Evolutionary conservation across 2,113 vertebrate species (phyloP), one percentile per base, ranked within the genome.

Genomic region (Hippocampus zosterae): DNA sequence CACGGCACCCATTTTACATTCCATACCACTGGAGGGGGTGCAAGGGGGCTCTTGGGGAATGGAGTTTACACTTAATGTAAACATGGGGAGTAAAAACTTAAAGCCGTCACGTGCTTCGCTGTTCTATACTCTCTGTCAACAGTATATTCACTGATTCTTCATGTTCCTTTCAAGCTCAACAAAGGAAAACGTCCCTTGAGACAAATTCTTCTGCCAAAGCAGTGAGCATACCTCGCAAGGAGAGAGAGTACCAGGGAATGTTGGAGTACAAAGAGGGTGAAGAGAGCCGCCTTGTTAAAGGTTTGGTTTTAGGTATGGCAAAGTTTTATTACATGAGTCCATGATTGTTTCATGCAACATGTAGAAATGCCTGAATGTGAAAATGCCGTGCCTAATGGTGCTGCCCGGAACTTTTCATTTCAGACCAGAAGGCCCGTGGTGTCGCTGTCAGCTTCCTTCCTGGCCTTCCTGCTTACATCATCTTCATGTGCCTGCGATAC

Each of bases 401-500:
- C 42, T 67, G 12, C 46, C 46, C 16, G 70, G 1, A 62, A 60
- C 25, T 62, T 10, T 65, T 76, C 46, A 50, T 57, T 48, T 46
- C 85, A 99, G 97, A 98, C 37, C 89, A 98, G 86, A 97, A 96
- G 73, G 94, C 95, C 63, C 93, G 94, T 46, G 95, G 96, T 0
- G 95, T 98, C 13, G 96, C 96, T 0, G 93, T 98, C 74, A 95
- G 92, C 78, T 81, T 97, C 72, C 93, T 94, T 64, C 96, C 97
- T 27, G 94, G 95, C 8, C 88, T 99, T 56, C 97, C 97, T 18
- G 97, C 97, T 0, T 99, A 96, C 72, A 95, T 98, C 81, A 81
- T 99, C 72, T 99, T 99, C 72, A 99, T 99, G 97, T 98, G 97
- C 68, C 90, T 99, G 18, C 93, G 97, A 48, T 96, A 98, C 6